Conservation (phyloP, 2,113 vertebrate genomes). For the Zosterops pallidus region DNA sequence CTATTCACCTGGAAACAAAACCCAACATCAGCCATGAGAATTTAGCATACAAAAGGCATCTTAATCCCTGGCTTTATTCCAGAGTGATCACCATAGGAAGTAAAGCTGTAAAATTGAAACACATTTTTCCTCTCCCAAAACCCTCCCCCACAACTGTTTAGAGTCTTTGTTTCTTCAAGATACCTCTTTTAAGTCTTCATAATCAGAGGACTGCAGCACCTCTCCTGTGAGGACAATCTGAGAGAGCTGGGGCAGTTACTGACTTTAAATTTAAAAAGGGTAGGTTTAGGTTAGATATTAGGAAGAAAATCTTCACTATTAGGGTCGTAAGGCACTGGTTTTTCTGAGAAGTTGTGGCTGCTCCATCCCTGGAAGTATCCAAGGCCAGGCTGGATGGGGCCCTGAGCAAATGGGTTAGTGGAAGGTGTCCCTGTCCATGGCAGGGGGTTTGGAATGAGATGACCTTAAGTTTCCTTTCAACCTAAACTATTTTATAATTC, state of each 20-base stretch:
- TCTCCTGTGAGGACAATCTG: not conserved
- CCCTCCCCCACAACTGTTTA: accelerated
- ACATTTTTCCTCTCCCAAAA: not conserved
- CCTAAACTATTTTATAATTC: not conserved
- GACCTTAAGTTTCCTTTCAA: not conserved
- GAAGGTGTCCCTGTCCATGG: not conserved
- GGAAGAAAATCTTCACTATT: not conserved
- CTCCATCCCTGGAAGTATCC: not conserved
- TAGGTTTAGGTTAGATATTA: not conserved
- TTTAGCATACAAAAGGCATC: not conserved
- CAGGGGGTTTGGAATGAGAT: not conserved
- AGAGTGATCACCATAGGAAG: not conserved
- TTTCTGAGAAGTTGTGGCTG: not conserved
- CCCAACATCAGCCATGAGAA: accelerated
- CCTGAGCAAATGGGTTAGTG: not conserved
- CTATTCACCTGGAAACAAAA: not conserved
- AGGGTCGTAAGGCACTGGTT: not conserved
- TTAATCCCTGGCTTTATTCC: not conserved
- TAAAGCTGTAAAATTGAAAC: not conserved
- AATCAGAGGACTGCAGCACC: not conserved
- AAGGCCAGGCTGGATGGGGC: not conserved
- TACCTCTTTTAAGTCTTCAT: not conserved
- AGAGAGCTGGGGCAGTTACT: not conserved
- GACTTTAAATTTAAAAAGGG: not conserved
- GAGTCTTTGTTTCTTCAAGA: not conserved